Evolutionary conservation across 2,888 invertebrate genomes (phyloP).

Genomic region (Subacronicta megacephala): DNA sequence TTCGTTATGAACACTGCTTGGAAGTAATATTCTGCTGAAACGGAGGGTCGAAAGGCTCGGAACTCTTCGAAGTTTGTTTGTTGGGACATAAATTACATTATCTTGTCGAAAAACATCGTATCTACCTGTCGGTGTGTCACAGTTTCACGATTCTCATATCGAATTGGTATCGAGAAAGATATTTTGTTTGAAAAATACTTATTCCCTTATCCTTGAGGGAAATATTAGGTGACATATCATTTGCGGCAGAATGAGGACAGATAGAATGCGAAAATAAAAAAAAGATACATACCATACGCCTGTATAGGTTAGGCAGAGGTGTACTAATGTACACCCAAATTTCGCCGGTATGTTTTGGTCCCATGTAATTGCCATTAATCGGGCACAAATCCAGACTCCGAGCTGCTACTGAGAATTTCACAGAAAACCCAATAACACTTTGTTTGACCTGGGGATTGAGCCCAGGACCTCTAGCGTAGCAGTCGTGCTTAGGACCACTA

Average conservation of each 20-base stretch:
- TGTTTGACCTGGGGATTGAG: too few relatives aligned
- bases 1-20: conserved; percentile 38
- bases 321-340: too few relatives aligned
- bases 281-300: too few relatives aligned
- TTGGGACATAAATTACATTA: conserved; percentile 39
- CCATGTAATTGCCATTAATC: too few relatives aligned
- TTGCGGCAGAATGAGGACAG: neutral
- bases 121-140: conserved; percentile 16
- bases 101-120: conserved; percentile 25
- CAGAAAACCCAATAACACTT: too few relatives aligned
- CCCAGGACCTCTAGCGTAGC: too few relatives aligned
- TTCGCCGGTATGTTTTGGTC: too few relatives aligned
- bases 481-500: too few relatives aligned
- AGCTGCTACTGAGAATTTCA: too few relatives aligned
- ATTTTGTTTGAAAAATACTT: conserved; percentile 13
- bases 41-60: conserved; percentile 7
- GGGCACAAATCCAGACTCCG: too few relatives aligned
- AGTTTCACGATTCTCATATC: conserved; percentile 6
- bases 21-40: conserved; percentile 31
- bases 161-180: conserved; percentile 4
- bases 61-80: conserved; percentile 42
- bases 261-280: too few relatives aligned
- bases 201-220: conserved; percentile 1
- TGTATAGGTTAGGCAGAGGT: too few relatives aligned
- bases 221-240: conserved; percentile 1